Evolutionary conservation across 1,140 invertebrate genomes (phyloP).

Genomic region (Trachymyrmex septentrionalis): DNA sequence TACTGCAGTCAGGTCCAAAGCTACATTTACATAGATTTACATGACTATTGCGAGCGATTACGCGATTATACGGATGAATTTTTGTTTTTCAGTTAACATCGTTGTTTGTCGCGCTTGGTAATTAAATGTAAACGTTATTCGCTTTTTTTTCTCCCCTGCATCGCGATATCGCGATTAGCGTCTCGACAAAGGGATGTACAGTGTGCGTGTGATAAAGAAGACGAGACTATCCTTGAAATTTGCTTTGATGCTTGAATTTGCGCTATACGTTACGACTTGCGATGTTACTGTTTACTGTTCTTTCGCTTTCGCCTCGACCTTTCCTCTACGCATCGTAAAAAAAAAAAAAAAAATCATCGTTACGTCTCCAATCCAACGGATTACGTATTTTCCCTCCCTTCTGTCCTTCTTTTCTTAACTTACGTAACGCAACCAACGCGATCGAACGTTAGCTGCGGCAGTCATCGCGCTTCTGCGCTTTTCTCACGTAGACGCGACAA

Average conservation of each 20-base stretch:
- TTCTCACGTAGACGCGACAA: not conserved
- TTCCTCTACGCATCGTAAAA: conserved; percentile 14
- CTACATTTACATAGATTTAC: conserved; percentile 42
- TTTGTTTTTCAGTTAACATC: conserved; percentile 35
- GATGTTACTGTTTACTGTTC: conserved; percentile 7
- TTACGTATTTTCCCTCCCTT: not conserved
- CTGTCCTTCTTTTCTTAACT: not conserved
- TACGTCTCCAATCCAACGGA: conserved; percentile 2
- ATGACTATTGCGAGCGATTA: conserved; percentile 44
- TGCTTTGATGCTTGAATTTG: conserved; percentile 41
- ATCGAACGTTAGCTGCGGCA: not conserved
- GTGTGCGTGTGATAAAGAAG: not conserved
- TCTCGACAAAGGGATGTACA: not conserved
- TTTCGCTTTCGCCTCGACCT: conserved; percentile 55
- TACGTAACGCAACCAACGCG: conserved; percentile 16
- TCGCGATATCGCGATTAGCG: not conserved
- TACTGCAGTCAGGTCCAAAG: conserved; percentile 13
- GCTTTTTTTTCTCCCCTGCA: not conserved
- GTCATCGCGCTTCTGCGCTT: conserved; percentile 1
- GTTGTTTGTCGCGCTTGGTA: conserved; percentile 14
- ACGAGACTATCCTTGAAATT: conserved; percentile 43
- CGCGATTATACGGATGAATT: conserved; percentile 37
- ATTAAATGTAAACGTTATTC: conserved; percentile 21
- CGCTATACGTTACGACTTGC: conserved; percentile 49
- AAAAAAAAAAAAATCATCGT: conserved; percentile 34